These are phyloP conservation scores for Rhinopithecus roxellana DNA, from an alignment of 2,113 vertebrate species.

Conservation along the genomic window DNA sequence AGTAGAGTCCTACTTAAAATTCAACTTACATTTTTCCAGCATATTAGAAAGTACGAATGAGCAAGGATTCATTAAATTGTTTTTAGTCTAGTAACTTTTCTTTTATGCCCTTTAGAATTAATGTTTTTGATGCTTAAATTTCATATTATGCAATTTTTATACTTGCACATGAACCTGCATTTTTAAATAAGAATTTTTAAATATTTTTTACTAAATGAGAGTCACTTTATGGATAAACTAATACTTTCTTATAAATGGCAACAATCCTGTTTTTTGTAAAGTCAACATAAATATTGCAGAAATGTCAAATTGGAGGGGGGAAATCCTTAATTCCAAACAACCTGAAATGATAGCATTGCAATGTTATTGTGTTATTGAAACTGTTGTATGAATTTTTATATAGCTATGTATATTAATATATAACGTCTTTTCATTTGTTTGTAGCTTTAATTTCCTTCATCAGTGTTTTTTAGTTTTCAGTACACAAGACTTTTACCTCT, in stretches of 20 bases:
- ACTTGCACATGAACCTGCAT: neutral
- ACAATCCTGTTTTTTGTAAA: neutral
- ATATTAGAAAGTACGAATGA: neutral
- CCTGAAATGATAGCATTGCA: neutral
- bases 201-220: neutral
- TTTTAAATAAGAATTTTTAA: neutral
- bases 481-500: neutral
- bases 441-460: neutral
- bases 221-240: neutral
- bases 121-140: neutral
- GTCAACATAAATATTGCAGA: neutral
- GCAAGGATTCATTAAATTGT: neutral
- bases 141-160: neutral
- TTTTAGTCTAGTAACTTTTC: neutral
- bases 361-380: neutral
- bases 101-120: neutral
- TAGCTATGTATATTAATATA: neutral
- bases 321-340: neutral
- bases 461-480: neutral
- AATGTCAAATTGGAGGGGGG: neutral
- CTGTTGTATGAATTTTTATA: neutral
- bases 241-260: neutral
- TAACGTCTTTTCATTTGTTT: neutral
- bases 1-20: neutral
- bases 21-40: neutral